A percentile compares a stretch with the other conserved stretches of the same genome.
These are phyloP conservation scores for Euzetes globulus DNA, from an alignment of 2,888 invertebrate species.

Conservation along the genomic window DNA sequence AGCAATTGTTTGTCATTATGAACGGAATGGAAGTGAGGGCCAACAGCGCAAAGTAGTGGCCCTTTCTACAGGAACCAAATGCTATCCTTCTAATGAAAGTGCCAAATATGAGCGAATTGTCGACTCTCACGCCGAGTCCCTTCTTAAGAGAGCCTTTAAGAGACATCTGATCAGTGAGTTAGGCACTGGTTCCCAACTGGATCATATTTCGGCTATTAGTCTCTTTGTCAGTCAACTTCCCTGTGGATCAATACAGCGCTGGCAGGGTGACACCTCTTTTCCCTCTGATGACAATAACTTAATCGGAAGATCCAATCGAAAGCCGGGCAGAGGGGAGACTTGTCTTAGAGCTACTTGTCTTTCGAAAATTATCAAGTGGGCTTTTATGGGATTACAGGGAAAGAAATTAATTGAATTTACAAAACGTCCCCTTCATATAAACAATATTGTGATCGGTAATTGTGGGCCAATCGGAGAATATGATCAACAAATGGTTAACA, in stretches of 20 bases:
- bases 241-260: conserved; percentile 36
- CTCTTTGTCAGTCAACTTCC: conserved; percentile 39
- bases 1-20: conserved; percentile 27
- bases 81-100: conserved; percentile 10
- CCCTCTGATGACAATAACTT: neutral
- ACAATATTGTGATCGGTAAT: conserved; percentile 34
- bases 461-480: conserved; percentile 28
- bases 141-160: conserved; percentile 37
- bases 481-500: neutral
- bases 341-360: conserved; percentile 34
- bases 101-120: conserved; percentile 21
- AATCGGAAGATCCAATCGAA: conserved; percentile 1
- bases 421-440: conserved; percentile 19
- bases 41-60: conserved; percentile 10
- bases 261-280: conserved; percentile 31
- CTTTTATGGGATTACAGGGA: conserved; percentile 35
- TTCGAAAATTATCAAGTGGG: conserved; percentile 37
- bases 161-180: conserved; percentile 28
- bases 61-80: conserved; percentile 38
- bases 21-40: neutral
- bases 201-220: neutral
- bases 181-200: neutral
- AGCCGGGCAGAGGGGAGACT: conserved; percentile 36
- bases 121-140: conserved; percentile 37
- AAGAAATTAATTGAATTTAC: conserved; percentile 18